Evolutionary conservation across 2,113 vertebrate species (phyloP).

Genomic region (Haplochromis vanheusdeni): DNA sequence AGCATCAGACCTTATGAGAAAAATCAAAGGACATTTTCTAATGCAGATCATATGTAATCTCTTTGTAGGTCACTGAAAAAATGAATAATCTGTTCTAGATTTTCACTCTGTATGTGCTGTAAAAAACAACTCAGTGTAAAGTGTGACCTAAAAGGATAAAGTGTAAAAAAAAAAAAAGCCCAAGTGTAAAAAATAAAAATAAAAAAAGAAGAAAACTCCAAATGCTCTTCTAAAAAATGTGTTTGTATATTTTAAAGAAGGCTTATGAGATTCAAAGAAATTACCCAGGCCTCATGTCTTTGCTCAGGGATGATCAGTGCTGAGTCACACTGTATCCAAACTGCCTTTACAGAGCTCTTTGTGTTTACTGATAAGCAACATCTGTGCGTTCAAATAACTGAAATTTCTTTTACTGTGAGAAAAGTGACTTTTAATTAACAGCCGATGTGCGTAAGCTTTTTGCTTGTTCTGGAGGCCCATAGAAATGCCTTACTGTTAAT

Average conservation of each 20-base stretch:
- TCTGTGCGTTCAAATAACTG: conserved; percentile 49
- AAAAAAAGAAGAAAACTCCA: neutral
- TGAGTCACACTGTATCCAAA: conserved; percentile 57
- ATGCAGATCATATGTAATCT: neutral
- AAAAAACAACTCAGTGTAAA: neutral
- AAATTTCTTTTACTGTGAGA: neutral
- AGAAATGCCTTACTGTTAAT: neutral
- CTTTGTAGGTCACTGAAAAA: neutral
- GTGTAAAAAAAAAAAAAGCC: neutral
- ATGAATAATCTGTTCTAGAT: neutral
- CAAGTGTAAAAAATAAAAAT: too few species aligned
- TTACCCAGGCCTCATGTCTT: conserved; percentile 4
- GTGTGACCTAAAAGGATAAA: neutral
- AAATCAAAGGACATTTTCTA: neutral
- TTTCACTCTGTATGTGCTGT: neutral
- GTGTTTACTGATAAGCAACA: conserved; percentile 47
- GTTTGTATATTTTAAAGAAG: neutral
- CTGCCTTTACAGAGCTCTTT: conserved; percentile 50
- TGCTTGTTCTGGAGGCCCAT: neutral
- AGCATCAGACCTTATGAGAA: neutral
- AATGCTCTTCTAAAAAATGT: neutral
- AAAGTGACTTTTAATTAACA: neutral
- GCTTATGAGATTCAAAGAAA: neutral
- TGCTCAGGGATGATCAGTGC: conserved; percentile 23
- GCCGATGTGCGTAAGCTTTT: neutral